Conservation (phyloP, 2,888 invertebrate genomes). For the Napeogenes inachia region DNA sequence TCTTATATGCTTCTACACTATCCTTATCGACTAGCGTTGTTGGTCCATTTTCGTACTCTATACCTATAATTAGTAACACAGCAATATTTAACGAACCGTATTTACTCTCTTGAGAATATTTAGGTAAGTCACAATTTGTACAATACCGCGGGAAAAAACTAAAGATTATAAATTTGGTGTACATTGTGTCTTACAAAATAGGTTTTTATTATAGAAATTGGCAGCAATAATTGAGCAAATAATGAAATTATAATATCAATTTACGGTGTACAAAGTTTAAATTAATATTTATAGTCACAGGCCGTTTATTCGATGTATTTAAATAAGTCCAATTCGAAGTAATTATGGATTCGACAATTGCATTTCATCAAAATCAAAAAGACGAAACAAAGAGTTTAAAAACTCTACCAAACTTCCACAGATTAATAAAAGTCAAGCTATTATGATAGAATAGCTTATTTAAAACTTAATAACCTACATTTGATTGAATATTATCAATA, state of each 20-base stretch:
- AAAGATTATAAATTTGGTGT: no score
- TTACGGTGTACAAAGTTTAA: neutral
- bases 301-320: neutral
- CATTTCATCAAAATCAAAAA: no score
- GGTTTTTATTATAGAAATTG: neutral
- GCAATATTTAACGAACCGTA: no score
- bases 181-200: no score
- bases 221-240: constrained; percentile 3
- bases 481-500: constrained; percentile 20
- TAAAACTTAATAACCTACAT: constrained; percentile 1
- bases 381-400: neutral
- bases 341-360: no score
- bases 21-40: constrained; percentile 19
- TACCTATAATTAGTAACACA: no score
- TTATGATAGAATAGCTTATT: neutral
- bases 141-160: neutral
- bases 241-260: neutral
- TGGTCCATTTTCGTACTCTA: constrained; percentile 14
- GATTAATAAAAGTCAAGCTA: no score
- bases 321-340: neutral
- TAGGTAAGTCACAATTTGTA: neutral
- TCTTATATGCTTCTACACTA: neutral
- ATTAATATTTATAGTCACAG: constrained; percentile 2
- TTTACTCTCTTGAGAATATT: neutral
- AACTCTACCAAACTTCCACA: neutral